These are phyloP conservation scores for Phaedon cochleariae DNA, from an alignment of 2,888 invertebrate genomes.

Conservation along the genomic window DNA sequence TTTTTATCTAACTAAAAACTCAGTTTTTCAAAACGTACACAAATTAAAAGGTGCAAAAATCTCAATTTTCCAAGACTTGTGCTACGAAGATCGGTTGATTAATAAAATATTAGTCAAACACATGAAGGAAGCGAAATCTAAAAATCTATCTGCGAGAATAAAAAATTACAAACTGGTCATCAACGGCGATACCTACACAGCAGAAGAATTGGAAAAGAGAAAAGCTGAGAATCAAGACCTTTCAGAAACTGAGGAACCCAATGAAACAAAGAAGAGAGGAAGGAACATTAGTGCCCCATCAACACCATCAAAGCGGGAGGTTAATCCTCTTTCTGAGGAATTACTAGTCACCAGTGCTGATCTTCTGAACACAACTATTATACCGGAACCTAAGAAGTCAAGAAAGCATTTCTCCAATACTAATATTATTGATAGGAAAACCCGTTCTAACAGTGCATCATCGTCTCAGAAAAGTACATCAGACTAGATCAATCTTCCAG, in stretches of 20 bases:
- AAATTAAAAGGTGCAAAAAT: not conserved
- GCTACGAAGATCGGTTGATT: constrained; percentile 3
- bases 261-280: not conserved
- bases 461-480: too few relatives aligned
- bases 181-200: constrained; percentile 1
- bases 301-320: not conserved
- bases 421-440: too few relatives aligned
- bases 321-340: not conserved
- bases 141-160: not conserved
- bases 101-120: constrained; percentile 7
- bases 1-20: not conserved
- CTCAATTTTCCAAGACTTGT: constrained; percentile 5
- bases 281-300: not conserved
- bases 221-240: not conserved
- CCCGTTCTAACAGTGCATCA: too few relatives aligned
- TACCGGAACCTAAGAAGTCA: too few relatives aligned
- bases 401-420: too few relatives aligned
- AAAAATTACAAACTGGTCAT: constrained; percentile 1
- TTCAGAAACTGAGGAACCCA: not conserved
- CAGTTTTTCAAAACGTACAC: not conserved
- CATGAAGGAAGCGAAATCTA: not conserved
- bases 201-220: not conserved
- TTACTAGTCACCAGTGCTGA: too few relatives aligned
- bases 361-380: too few relatives aligned
- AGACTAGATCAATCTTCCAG: too few relatives aligned